phyloP scores from a whole-genome alignment of 2,888 invertebrate species.

The Willowsia nigromaculata region DNA sequence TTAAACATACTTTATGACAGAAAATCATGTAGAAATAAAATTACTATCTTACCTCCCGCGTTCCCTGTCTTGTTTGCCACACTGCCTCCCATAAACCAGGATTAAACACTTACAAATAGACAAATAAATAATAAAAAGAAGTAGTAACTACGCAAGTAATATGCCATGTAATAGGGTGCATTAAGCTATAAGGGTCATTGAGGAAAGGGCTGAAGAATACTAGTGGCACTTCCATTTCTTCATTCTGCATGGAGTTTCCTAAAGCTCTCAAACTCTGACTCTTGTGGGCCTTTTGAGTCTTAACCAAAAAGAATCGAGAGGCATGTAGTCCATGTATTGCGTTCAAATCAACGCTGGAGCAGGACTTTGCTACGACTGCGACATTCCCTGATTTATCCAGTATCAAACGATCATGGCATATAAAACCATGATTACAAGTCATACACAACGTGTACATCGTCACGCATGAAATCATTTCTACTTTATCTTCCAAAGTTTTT shows the following conservation, averaged over 20 bases:
- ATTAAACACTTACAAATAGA: constrained; percentile 44
- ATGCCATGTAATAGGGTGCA: constrained; percentile 60
- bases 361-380: too few species aligned
- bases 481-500: too few species aligned
- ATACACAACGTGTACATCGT: too few species aligned
- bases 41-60: constrained; percentile 44
- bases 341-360: too few species aligned
- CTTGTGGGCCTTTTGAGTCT: too few species aligned
- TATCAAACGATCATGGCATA: too few species aligned
- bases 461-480: too few species aligned
- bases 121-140: constrained; percentile 55
- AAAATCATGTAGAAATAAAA: background rate
- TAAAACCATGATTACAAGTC: too few species aligned
- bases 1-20: constrained; percentile 25
- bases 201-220: constrained; percentile 8
- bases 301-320: background rate
- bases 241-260: background rate
- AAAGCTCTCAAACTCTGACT: too few species aligned
- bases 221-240: background rate
- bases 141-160: constrained; percentile 41
- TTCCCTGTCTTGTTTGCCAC: background rate
- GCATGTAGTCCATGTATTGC: too few species aligned
- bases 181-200: constrained; percentile 63
- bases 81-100: constrained; percentile 23
- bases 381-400: too few species aligned